phyloP scores from a whole-genome alignment of 2,113 vertebrate species.

The Ciconia maguari region DNA sequence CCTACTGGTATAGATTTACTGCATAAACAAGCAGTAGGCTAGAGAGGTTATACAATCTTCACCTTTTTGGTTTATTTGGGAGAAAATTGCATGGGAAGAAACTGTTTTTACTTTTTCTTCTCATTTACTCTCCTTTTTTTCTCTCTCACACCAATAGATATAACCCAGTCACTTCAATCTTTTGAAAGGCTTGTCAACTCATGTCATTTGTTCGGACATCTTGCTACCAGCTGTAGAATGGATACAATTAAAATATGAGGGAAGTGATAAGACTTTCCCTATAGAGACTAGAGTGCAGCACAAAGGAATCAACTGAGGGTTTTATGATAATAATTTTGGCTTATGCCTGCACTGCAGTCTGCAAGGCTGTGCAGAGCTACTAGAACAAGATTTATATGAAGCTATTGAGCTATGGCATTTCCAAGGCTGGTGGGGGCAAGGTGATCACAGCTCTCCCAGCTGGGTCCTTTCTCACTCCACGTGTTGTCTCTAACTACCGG shows the following conservation, averaged over 20 bases:
- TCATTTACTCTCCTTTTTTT: not conserved
- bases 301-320: not conserved
- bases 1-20: not conserved
- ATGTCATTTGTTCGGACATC: constrained; percentile 3
- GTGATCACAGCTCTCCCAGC: not conserved
- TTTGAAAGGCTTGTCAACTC: constrained; percentile 1
- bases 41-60: not conserved
- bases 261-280: constrained; percentile 29
- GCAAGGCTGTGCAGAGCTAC: not conserved
- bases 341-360: not conserved
- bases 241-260: constrained; percentile 11
- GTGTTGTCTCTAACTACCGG: accelerated
- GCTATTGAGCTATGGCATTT: not conserved
- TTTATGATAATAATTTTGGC: constrained; percentile 12
- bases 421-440: not conserved
- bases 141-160: not conserved
- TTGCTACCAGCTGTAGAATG: constrained; percentile 41
- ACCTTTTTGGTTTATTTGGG: not conserved
- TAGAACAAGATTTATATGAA: not conserved
- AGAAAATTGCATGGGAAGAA: not conserved
- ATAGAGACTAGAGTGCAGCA: not conserved
- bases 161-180: not conserved
- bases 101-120: not conserved
- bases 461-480: not conserved
- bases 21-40: not conserved